phyloP scores from a whole-genome alignment of 2,113 vertebrate species.

The Pterophyllum scalare region DNA sequence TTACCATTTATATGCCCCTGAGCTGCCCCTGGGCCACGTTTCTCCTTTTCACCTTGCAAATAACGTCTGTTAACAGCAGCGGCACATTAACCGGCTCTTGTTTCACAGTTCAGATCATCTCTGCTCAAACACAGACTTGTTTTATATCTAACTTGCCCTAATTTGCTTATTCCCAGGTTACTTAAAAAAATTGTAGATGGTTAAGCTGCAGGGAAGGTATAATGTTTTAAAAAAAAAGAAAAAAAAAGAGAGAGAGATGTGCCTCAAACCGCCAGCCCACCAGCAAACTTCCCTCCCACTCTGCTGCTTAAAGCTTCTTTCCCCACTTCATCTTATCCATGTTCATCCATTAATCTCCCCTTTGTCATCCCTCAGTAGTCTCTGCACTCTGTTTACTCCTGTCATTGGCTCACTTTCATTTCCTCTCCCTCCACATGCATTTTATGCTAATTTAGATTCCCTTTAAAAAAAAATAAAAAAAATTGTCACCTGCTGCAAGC shows the following conservation, averaged over 20 bases:
- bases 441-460: conserved; percentile 19
- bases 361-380: conserved; percentile 40
- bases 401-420: conserved; percentile 50
- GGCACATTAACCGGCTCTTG: conserved; percentile 23
- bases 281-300: conserved; percentile 16
- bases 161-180: conserved; percentile 2
- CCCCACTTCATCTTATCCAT: conserved; percentile 43
- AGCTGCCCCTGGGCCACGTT: conserved; percentile 12
- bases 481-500: not conserved
- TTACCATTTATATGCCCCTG: conserved; percentile 15
- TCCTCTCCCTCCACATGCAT: conserved; percentile 17
- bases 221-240: not conserved
- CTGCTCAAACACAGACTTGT: conserved; percentile 31
- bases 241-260: not conserved
- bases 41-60: conserved; percentile 34
- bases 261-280: conserved; percentile 13
- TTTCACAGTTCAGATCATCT: conserved; percentile 41
- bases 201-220: conserved; percentile 12
- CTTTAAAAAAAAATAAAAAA: not conserved
- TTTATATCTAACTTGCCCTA: not conserved
- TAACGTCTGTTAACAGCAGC: conserved; percentile 11
- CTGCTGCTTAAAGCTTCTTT: conserved; percentile 43
- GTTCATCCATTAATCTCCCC: conserved; percentile 60
- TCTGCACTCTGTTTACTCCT: conserved; percentile 49
- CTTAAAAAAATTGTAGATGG: not conserved